Evolutionary conservation across 2,113 vertebrate genomes (phyloP).

Genomic region (Gambusia holbrooki): DNA sequence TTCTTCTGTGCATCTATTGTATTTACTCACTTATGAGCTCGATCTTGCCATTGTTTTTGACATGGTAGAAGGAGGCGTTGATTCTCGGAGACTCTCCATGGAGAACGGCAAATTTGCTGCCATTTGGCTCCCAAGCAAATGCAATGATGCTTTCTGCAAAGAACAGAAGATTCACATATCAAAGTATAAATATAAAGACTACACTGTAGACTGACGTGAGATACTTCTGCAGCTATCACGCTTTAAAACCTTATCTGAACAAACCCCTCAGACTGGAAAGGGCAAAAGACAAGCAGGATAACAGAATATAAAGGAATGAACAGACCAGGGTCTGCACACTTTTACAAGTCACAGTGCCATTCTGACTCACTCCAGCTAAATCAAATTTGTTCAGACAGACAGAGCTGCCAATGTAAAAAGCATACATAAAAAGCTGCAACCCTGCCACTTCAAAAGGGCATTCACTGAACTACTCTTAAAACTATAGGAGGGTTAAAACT

Average conservation of each 20-base stretch:
- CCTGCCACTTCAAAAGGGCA: too few relatives aligned
- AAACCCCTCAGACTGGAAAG: background rate
- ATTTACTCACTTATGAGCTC: slow-evolving; percentile 92
- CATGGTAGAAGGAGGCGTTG: slow-evolving; percentile 94
- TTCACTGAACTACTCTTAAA: too few relatives aligned
- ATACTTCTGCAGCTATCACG: background rate
- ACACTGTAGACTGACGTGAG: background rate
- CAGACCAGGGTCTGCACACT: background rate
- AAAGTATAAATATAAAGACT: background rate
- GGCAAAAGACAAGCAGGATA: background rate
- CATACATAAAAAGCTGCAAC: too few relatives aligned
- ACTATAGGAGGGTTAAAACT: too few relatives aligned
- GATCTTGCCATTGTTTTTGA: slow-evolving; percentile 98
- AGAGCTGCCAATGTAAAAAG: too few relatives aligned
- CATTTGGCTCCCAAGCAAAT: slow-evolving; percentile 98
- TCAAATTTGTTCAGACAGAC: too few relatives aligned
- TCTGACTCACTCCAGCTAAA: background rate
- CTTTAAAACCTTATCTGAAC: background rate
- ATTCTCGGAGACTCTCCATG: slow-evolving; percentile 95
- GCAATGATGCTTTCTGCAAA: slow-evolving; percentile 93
- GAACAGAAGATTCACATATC: background rate
- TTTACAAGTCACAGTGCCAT: background rate
- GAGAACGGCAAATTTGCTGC: slow-evolving; percentile 96
- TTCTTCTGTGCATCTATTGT: background rate
- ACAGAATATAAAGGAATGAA: background rate